Conservation (phyloP, 2,888 invertebrate species). For the Hedya salicella region DNA sequence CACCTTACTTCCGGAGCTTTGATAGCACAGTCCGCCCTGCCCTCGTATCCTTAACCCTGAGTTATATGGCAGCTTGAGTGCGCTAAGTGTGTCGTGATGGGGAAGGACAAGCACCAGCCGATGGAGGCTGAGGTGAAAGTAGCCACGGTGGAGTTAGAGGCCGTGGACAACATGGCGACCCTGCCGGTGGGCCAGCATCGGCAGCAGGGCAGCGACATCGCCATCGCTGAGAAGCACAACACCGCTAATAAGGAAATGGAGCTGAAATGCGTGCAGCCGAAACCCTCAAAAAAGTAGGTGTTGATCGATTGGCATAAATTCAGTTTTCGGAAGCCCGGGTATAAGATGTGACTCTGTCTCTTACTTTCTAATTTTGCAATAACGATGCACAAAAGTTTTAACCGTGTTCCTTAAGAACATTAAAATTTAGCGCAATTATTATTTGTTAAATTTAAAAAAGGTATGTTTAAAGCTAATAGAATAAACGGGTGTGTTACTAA, state of each 20-base stretch:
- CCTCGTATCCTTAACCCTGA: constrained; percentile 65
- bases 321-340: neutral
- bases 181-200: constrained; percentile 92
- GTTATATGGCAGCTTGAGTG: constrained; percentile 51
- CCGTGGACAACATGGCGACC: constrained; percentile 95
- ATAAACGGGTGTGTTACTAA: no score
- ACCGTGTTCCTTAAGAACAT: no score
- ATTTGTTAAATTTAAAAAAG: no score
- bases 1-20: constrained; percentile 75
- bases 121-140: constrained; percentile 93
- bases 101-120: constrained; percentile 81
- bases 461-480: no score
- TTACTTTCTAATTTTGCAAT: no score
- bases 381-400: no score
- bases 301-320: constrained; percentile 6
- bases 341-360: neutral
- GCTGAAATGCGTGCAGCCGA: constrained; percentile 92
- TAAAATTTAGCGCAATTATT: no score
- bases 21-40: constrained; percentile 62
- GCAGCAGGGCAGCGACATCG: constrained; percentile 88
- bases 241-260: constrained; percentile 95
- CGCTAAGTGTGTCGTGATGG: constrained; percentile 63
- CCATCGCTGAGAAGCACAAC: constrained; percentile 92
- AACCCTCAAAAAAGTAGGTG: constrained; percentile 92
- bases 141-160: constrained; percentile 94